Evolutionary conservation across 2,113 vertebrate species (phyloP), one percentile per base, ranked within the genome.

Genomic region (Conger conger): DNA sequence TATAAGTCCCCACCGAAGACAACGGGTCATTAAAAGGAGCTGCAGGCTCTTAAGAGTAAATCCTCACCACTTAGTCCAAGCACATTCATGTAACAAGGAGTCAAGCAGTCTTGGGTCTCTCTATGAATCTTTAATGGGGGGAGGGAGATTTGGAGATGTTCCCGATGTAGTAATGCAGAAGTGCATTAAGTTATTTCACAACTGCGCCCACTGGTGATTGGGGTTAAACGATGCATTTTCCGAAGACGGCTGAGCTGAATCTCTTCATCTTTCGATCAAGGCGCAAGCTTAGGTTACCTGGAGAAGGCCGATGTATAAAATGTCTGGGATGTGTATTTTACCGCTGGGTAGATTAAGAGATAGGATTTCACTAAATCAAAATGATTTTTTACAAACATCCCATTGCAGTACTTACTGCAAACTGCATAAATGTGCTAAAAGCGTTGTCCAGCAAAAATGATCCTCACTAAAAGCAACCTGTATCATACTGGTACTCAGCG

Each of bases 11-110:
- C 23, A 76, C 79, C n/a, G 68, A 85, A 85, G 38, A 85, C 57
- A 33, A 40, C 40, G 35, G 57, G 60, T 81, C 79, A 85, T 81
- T 85, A 85, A 76, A 80, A n/a, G 30, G 27, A 81, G 84, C 79
- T 82, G 33, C 2, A 85, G 60, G 84, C 79, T 82, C 18, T 85
- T 85, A 73, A 68, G n/a, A 81, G 79, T 76, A 85, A 85, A 85
- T 85, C 79, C 84, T 23, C 38, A n/a, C 23, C 84, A 80, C 54
- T 85, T 54, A 54, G 40, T 81, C 40, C 38, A 17, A 82, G 30
- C 15, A 54, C 20, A 36, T 63, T 40, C 18, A 15, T 40, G 35
- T 63, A 38, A 27, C 60, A 68, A 68, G 20, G 20, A 68, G 60
- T 7, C 60, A 18, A 8, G 60, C 27, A 2, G 27, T 68, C 13